These are phyloP conservation scores for Holothuria glaberrima DNA, from an alignment of 35 echinoderm and acorn worm species.

Conservation along the genomic window DNA sequence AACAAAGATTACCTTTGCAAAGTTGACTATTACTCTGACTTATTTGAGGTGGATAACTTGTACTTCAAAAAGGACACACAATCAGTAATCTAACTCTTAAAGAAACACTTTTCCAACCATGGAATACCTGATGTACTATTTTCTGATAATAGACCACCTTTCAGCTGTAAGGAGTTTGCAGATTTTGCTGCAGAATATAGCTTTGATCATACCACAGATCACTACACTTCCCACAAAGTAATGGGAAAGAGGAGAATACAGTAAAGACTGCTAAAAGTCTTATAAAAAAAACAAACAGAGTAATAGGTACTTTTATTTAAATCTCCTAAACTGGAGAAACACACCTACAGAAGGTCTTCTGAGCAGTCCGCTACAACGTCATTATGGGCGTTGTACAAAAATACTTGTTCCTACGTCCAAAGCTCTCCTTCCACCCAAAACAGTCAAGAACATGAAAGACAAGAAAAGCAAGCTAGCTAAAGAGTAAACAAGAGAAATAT, in stretches of 20 bases:
- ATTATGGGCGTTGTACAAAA: slow-evolving; percentile 37
- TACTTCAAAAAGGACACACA: slow-evolving; percentile 33
- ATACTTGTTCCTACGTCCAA: not conserved
- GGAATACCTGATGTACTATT: slow-evolving; percentile 59
- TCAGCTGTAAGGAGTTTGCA: slow-evolving; percentile 40
- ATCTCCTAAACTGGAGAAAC: slow-evolving; percentile 63
- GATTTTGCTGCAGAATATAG: slow-evolving; percentile 52
- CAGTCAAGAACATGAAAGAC: not conserved
- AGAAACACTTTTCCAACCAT: slow-evolving; percentile 69
- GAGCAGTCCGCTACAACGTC: slow-evolving; percentile 31
- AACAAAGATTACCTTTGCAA: slow-evolving; percentile 62
- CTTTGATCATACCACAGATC: slow-evolving; percentile 49
- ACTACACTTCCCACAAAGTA: slow-evolving; percentile 64
- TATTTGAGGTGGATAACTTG: slow-evolving; percentile 25
- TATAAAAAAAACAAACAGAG: slow-evolving; percentile 7
- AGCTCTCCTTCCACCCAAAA: slow-evolving; percentile 2
- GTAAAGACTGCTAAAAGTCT: slow-evolving; percentile 64
- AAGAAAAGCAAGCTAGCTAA: slow-evolving; percentile 9
- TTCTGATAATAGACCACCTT: slow-evolving; percentile 63
- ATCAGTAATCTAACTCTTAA: slow-evolving; percentile 46
- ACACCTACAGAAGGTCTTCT: slow-evolving; percentile 68
- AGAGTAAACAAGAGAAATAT: slow-evolving; percentile 20
- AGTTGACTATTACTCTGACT: slow-evolving; percentile 71
- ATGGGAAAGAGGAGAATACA: slow-evolving; percentile 74
- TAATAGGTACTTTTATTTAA: slow-evolving; percentile 59